Conservation (phyloP, 2,797 vertebrate genomes). For the Cirrhinus mrigala region DNA sequence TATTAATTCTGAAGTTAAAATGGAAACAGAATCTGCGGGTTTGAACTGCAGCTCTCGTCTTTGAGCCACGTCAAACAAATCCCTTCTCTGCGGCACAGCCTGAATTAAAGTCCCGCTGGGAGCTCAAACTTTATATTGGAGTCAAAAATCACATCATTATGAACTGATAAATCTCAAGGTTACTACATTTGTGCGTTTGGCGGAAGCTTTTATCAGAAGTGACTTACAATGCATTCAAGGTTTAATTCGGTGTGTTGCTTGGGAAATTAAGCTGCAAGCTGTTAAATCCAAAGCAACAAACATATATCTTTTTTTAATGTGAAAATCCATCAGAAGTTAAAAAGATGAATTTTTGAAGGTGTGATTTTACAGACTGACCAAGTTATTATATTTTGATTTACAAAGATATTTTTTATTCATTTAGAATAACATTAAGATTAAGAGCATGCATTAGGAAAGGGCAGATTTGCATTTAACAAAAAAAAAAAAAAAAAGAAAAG, state of each 20-base stretch:
- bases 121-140: background rate
- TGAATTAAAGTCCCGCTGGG: background rate
- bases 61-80: background rate
- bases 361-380: background rate
- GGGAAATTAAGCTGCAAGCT: background rate
- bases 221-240: background rate
- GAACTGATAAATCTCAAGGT: background rate
- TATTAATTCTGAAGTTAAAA: conserved; percentile 21
- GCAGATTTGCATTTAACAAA: background rate
- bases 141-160: conserved; percentile 1
- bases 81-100: background rate
- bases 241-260: background rate
- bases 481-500: too few relatives aligned
- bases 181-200: background rate
- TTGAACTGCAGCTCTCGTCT: background rate
- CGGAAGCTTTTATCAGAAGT: background rate
- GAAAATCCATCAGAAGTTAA: background rate
- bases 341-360: background rate
- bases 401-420: background rate
- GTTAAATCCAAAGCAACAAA: background rate
- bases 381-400: background rate
- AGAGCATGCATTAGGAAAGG: background rate
- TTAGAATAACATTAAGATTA: background rate
- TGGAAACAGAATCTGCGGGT: background rate
- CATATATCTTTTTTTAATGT: background rate